phyloP scores from a whole-genome alignment of 2,888 invertebrate species.

The Pharmacophagus antenor region DNA sequence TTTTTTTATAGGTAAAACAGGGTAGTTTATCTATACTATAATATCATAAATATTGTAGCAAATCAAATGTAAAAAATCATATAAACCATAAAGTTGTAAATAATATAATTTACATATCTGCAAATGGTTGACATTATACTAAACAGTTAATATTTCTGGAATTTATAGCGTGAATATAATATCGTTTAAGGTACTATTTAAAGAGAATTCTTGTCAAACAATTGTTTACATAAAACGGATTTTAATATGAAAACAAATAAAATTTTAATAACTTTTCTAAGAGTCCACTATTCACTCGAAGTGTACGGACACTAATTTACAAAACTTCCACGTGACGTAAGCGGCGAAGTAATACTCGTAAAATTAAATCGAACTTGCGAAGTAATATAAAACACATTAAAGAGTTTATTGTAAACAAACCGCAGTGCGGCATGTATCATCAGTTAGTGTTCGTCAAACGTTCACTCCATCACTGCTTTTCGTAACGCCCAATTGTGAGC shows the following conservation, averaged over 20 bases:
- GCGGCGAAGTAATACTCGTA: constrained; percentile 52
- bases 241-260: not conserved
- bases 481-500: constrained; percentile 52
- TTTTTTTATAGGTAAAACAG: too few relatives aligned
- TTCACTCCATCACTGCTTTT: constrained; percentile 58
- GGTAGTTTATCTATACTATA: too few relatives aligned
- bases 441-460: constrained; percentile 59
- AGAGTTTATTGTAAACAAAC: constrained; percentile 75
- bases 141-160: too few relatives aligned
- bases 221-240: not conserved
- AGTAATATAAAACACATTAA: constrained; percentile 77
- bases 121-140: too few relatives aligned
- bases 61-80: too few relatives aligned
- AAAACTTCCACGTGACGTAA: constrained; percentile 57
- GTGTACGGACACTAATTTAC: constrained; percentile 34
- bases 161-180: too few relatives aligned
- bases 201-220: not conserved
- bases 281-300: constrained; percentile 15
- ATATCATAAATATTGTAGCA: too few relatives aligned
- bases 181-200: too few relatives aligned
- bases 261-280: not conserved
- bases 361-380: constrained; percentile 67
- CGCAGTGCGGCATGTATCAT: constrained; percentile 66
- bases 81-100: too few relatives aligned
- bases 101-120: too few relatives aligned